A percentile compares a stretch with the other conserved stretches of the same genome.
Conservation (phyloP, 2,113 vertebrate genomes). For the Tupaia chinensis region DNA sequence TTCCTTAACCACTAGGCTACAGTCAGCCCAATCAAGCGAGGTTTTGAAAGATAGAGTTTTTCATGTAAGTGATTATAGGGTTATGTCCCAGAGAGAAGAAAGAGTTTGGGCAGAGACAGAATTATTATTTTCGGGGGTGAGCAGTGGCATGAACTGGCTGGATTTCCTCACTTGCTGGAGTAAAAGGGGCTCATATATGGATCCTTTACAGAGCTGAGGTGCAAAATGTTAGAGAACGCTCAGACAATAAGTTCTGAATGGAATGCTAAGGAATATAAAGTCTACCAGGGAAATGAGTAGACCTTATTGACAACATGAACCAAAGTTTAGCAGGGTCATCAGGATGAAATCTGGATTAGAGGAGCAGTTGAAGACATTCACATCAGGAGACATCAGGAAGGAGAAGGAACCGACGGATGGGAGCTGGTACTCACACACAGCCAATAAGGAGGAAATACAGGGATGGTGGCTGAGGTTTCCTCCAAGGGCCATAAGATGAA, state of each 20-base stretch:
- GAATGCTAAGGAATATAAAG: not conserved
- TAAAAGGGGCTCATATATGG: not conserved
- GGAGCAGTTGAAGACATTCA: not conserved
- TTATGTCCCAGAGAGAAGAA: not conserved
- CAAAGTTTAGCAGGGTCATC: not conserved
- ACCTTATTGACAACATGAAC: not conserved
- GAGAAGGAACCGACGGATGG: rapidly evolving
- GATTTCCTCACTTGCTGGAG: not conserved
- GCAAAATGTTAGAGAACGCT: not conserved
- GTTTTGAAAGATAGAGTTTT: not conserved
- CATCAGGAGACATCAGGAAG: not conserved
- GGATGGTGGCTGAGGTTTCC: not conserved
- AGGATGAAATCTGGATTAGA: not conserved
- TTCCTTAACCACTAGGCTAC: too few species aligned
- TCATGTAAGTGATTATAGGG: not conserved
- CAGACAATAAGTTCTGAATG: not conserved
- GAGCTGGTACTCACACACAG: too few species aligned
- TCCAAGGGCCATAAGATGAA: not conserved
- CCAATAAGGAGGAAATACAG: not conserved
- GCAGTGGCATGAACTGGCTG: not conserved
- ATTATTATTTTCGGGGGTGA: not conserved
- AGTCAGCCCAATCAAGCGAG: not conserved
- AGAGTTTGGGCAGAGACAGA: not conserved
- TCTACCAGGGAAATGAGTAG: not conserved
- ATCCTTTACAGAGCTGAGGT: not conserved